phyloP scores from a whole-genome alignment of 92 coral and sea anemone species.

The Parazoanthus atlanticus region DNA sequence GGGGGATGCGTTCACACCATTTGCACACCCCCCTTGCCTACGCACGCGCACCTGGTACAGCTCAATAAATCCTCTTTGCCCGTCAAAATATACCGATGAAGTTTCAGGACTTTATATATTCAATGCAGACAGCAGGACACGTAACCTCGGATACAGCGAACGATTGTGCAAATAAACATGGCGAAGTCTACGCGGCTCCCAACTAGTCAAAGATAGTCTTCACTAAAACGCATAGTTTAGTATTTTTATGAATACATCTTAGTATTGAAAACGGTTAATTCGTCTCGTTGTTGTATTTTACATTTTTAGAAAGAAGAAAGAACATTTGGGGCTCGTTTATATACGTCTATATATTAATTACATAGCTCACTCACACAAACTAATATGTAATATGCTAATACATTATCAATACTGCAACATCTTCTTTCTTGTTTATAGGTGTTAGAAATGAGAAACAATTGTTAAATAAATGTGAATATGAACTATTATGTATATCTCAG shows the following conservation, averaged over 20 bases:
- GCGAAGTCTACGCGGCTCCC: not conserved
- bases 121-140: not conserved
- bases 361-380: not conserved
- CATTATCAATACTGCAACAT: not conserved
- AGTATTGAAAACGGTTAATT: not conserved
- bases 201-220: conserved; percentile 1
- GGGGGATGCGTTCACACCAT: too few relatives aligned
- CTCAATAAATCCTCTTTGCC: too few relatives aligned
- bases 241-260: not conserved
- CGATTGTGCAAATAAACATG: not conserved
- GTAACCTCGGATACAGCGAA: conserved; percentile 5
- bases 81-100: not conserved
- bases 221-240: not conserved
- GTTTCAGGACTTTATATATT: not conserved
- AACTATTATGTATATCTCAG: not conserved
- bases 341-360: not conserved
- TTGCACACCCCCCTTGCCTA: too few relatives aligned
- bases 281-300: not conserved
- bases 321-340: not conserved
- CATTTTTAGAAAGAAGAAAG: not conserved
- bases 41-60: too few relatives aligned
- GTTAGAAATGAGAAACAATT: not conserved
- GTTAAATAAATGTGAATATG: not conserved
- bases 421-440: not conserved
- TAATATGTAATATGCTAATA: conserved; percentile 26